These are phyloP conservation scores for Holcopasites calliopsidis DNA, from an alignment of 1,140 invertebrate genomes.

Conservation along the genomic window DNA sequence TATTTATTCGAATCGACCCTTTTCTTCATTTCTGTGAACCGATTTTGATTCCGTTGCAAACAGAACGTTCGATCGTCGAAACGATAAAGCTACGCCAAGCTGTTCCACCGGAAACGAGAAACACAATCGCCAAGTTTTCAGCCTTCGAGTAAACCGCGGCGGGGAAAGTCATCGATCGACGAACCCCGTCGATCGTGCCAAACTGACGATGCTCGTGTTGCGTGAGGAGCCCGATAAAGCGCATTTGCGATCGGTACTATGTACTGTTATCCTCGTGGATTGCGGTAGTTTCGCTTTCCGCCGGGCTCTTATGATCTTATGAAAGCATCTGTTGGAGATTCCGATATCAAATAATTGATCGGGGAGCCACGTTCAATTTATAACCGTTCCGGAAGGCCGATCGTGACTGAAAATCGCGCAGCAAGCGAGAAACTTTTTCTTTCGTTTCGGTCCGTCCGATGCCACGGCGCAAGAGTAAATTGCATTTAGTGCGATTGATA, in stretches of 20 bases:
- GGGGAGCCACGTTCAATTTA: slow-evolving; percentile 23
- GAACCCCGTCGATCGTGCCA: background rate
- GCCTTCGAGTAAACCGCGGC: no score
- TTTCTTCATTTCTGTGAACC: no score
- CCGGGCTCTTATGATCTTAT: slow-evolving; percentile 1
- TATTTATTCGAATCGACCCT: no score
- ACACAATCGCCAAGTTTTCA: background rate
- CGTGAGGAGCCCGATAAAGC: slow-evolving; percentile 9
- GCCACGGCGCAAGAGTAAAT: background rate
- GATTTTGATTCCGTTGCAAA: no score
- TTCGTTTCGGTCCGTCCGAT: background rate
- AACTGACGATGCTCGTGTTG: background rate
- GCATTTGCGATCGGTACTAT: background rate
- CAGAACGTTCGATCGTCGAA: no score
- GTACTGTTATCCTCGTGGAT: background rate
- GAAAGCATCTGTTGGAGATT: slow-evolving; percentile 1
- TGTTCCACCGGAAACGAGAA: background rate
- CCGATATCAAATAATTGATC: slow-evolving; percentile 42
- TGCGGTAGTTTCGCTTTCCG: slow-evolving; percentile 1
- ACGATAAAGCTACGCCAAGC: no score
- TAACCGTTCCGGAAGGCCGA: background rate
- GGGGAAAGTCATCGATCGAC: background rate
- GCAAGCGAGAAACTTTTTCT: background rate
- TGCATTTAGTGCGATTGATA: background rate
- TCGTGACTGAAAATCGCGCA: background rate